Evolutionary conservation across 2,797 vertebrate genomes (phyloP).

Genomic region (Leptodactylus fallax): DNA sequence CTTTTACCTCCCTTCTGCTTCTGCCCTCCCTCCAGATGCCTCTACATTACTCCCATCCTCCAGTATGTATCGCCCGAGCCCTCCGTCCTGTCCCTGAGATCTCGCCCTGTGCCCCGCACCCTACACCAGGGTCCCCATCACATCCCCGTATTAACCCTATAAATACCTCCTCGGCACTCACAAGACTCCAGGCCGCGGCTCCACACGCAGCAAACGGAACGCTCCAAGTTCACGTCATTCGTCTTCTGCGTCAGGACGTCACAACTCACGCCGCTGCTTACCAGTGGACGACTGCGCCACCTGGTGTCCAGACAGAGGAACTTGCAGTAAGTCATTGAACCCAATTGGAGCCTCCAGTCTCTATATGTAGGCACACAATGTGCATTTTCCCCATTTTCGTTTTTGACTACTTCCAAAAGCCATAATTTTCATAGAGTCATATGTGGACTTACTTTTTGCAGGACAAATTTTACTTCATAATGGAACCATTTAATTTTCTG

Average conservation of each 20-base stretch:
- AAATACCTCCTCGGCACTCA: neutral
- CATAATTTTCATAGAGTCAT: too few species aligned
- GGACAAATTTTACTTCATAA: too few species aligned
- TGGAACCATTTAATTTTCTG: too few species aligned
- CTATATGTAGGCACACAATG: too few species aligned
- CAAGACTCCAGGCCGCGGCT: slow-evolving; percentile 12
- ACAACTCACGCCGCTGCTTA: neutral
- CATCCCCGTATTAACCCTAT: neutral
- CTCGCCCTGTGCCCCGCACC: neutral
- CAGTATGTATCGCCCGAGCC: neutral
- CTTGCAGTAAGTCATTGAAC: too few species aligned
- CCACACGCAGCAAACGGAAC: neutral
- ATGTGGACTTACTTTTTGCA: too few species aligned
- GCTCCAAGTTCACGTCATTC: slow-evolving; percentile 2
- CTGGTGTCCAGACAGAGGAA: neutral
- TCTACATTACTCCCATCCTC: too few species aligned
- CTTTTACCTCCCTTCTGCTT: too few species aligned
- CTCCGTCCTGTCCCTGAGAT: neutral
- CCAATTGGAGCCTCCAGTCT: too few species aligned
- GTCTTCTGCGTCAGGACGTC: slow-evolving; percentile 10
- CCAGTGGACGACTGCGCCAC: neutral
- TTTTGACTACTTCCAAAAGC: too few species aligned
- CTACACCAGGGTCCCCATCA: neutral
- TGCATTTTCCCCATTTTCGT: too few species aligned
- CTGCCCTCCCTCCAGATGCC: too few species aligned